Evolutionary conservation across 1,140 invertebrate species (phyloP).

Genomic region (Drosophila biarmipes): DNA sequence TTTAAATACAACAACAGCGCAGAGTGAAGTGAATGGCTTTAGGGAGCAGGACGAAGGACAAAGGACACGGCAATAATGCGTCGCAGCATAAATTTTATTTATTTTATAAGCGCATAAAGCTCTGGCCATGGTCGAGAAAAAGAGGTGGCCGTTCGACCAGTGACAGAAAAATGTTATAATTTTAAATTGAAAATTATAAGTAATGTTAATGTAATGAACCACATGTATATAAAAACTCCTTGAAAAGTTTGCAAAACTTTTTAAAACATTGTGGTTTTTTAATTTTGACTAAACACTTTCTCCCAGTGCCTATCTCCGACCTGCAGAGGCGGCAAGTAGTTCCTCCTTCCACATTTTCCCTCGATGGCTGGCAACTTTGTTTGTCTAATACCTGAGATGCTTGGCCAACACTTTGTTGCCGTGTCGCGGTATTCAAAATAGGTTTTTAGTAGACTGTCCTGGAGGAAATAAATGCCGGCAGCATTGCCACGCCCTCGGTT

Average conservation of each 20-base stretch:
- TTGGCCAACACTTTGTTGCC: slow-evolving; percentile 56
- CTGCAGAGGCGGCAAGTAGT: slow-evolving; percentile 44
- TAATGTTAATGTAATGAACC: too few relatives aligned
- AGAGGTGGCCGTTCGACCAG: slow-evolving; percentile 46
- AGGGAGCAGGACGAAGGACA: slow-evolving; percentile 42
- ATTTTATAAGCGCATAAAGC: slow-evolving; percentile 79
- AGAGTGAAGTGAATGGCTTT: slow-evolving; percentile 28
- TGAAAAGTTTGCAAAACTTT: too few relatives aligned
- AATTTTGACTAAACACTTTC: background rate
- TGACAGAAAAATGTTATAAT: background rate
- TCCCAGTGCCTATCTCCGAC: background rate
- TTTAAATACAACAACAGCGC: slow-evolving; percentile 69
- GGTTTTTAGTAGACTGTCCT: slow-evolving; percentile 71
- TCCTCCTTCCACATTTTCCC: background rate
- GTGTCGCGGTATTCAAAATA: slow-evolving; percentile 63
- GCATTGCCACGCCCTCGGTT: slow-evolving; percentile 31
- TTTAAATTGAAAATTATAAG: background rate
- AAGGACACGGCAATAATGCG: slow-evolving; percentile 80
- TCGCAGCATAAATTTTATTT: slow-evolving; percentile 83
- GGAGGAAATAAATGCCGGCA: slow-evolving; percentile 19
- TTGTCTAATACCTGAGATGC: slow-evolving; percentile 59
- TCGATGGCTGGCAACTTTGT: slow-evolving; percentile 68
- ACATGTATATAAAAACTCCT: too few relatives aligned
- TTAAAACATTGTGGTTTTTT: too few relatives aligned
- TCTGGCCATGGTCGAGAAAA: slow-evolving; percentile 52